A percentile compares a stretch with the other conserved stretches of the same genome.
Conservation (phyloP, 2,113 vertebrate genomes). For the Circaetus cinerascens region DNA sequence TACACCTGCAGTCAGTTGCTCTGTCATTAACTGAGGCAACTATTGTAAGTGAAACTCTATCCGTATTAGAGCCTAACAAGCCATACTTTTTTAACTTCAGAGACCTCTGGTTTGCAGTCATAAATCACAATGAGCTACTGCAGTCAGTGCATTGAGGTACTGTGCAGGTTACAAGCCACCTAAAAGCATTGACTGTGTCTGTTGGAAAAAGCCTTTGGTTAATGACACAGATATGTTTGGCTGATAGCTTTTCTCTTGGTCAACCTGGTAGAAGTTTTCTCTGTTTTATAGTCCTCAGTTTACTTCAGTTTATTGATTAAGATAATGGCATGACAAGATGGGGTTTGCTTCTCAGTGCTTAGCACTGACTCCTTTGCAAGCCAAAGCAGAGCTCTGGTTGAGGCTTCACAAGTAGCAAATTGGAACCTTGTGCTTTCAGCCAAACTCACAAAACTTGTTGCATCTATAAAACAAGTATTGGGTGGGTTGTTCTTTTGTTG, state of each 20-base stretch:
- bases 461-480: background rate
- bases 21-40: background rate
- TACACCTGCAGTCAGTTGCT: background rate
- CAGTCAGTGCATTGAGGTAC: background rate
- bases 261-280: background rate
- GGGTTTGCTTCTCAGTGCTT: background rate
- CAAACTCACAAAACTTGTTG: background rate
- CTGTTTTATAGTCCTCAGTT: background rate
- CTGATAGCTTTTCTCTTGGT: background rate
- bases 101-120: background rate
- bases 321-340: background rate
- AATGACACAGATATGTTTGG: background rate
- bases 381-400: background rate
- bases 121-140: background rate
- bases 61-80: background rate
- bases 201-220: background rate
- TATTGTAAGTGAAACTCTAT: background rate
- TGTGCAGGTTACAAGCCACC: background rate
- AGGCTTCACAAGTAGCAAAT: background rate
- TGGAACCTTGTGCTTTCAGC: background rate
- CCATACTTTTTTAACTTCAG: background rate
- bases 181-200: background rate
- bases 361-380: background rate
- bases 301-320: background rate
- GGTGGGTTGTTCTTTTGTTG: background rate